Base-by-base conservation (phyloP, 2,797 vertebrate species). In the Cuniculus paca region DNA sequence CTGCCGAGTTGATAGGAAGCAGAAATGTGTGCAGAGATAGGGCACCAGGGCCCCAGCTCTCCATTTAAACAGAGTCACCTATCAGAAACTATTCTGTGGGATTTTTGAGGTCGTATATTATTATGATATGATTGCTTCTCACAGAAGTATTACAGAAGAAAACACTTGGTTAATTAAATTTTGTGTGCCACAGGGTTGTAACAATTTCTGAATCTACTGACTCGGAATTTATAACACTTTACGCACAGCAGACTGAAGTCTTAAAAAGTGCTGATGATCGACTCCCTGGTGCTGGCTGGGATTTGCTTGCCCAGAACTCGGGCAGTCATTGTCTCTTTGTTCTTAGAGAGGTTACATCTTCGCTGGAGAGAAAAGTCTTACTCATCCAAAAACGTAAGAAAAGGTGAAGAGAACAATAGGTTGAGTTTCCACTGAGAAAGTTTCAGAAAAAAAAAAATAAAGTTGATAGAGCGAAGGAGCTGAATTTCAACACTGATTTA, bases 1-100 rank as follows among this genome's bases (percentile, higher is more conserved):
- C 78, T 93, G 70, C 83, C 5, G 39, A 88, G 90, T 12, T 82
- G 91, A 91, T 85, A 70, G 0, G 85, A 88, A 56, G 78, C 78
- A 88, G 88, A 88, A 96, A 60, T 74, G 91, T 93, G 81, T 63
- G 56, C 70, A 80, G 94, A 95, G 90, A 87, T 90, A 87, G 65
- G 54, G 54, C 70, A 81, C 68, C 42, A 36, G 75, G 52, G 48
- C 52, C 42, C 22, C 22, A 26, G 16, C 52, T 75, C 72, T 86
- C 88, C 60, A 28, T 45, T 75, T 60, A 84, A 88, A 34, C 36
- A 90, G 78, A 87, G 60, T 88, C 65, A 36, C 86, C 28, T n/a
- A 4, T 31, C 74, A 91, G 83, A 85, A 91, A 95, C 89, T 65
- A 58, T 88, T 84, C 52, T 78, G 70, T 52, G 92, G 50, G 17